Conservation (phyloP, 1,140 invertebrate species). For the Anagrus nilaparvatae region DNA sequence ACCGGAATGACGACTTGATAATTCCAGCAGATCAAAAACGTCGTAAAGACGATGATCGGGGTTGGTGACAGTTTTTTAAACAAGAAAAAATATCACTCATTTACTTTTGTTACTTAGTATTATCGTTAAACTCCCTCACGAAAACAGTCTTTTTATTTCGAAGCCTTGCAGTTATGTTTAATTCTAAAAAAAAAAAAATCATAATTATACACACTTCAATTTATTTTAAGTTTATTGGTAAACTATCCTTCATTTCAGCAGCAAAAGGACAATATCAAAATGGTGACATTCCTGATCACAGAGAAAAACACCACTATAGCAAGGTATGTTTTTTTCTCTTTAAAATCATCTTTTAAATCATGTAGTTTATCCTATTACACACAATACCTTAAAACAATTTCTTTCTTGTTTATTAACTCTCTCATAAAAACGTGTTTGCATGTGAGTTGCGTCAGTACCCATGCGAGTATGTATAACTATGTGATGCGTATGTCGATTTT, state of each 20-base stretch:
- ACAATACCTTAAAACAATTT: conserved; percentile 3
- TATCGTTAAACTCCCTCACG: no score
- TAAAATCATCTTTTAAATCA: conserved; percentile 2
- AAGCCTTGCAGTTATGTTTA: no score
- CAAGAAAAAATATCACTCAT: no score
- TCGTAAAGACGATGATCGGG: conserved; percentile 64
- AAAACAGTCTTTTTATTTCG: no score
- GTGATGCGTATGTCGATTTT: neutral
- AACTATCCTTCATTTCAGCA: conserved; percentile 27
- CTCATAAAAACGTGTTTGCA: neutral
- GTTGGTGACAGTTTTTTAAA: no score
- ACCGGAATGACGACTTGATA: conserved; percentile 55
- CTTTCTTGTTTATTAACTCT: neutral
- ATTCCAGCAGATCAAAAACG: conserved; percentile 55
- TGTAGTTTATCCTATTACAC: neutral
- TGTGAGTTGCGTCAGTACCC: conserved; percentile 1
- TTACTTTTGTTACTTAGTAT: no score
- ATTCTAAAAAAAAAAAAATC: conserved; percentile 5
- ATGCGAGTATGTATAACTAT: neutral
- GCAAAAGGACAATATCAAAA: conserved; percentile 46
- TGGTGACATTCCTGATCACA: conserved; percentile 45
- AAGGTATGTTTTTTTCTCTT: conserved; percentile 34
- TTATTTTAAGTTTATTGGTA: conserved; percentile 3
- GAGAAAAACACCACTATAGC: conserved; percentile 49
- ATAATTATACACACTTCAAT: neutral